A percentile compares a stretch with the other conserved stretches of the same genome.
These are phyloP conservation scores for Notiomystis cincta DNA, from an alignment of 2,113 vertebrate species.

Conservation along the genomic window DNA sequence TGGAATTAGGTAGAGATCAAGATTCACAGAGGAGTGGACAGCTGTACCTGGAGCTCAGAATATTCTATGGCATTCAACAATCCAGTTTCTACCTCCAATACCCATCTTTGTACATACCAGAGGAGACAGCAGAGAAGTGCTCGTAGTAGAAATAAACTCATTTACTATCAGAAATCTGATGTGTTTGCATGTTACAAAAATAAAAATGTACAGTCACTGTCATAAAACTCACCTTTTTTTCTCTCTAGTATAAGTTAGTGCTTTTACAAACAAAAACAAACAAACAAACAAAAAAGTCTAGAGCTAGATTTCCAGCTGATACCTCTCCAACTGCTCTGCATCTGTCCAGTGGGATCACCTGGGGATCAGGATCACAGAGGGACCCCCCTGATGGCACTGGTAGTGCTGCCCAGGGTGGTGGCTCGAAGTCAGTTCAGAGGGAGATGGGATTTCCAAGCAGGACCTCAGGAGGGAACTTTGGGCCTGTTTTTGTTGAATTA, in stretches of 20 bases:
- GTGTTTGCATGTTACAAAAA: constrained; percentile 48
- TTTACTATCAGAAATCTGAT: constrained; percentile 19
- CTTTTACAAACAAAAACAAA: background rate
- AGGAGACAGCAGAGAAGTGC: background rate
- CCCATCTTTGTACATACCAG: background rate
- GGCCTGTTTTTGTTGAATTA: background rate
- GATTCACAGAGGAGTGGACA: background rate
- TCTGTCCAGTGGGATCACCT: background rate
- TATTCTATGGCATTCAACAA: background rate
- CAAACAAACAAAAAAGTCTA: background rate
- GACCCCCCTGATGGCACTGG: background rate
- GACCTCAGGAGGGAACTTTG: background rate
- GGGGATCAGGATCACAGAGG: background rate
- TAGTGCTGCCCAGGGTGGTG: background rate
- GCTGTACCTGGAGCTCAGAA: background rate
- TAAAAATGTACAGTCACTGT: constrained; percentile 36
- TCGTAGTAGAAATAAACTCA: constrained; percentile 27
- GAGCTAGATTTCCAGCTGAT: background rate
- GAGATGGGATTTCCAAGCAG: background rate
- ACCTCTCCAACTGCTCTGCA: background rate
- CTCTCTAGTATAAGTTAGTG: constrained; percentile 42
- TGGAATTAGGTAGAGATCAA: background rate
- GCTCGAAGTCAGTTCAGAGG: background rate
- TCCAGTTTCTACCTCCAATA: background rate
- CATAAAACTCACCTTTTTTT: background rate